Conservation (phyloP, 37 sponge, comb jelly and placozoan species). For the Ephydatia muelleri region DNA sequence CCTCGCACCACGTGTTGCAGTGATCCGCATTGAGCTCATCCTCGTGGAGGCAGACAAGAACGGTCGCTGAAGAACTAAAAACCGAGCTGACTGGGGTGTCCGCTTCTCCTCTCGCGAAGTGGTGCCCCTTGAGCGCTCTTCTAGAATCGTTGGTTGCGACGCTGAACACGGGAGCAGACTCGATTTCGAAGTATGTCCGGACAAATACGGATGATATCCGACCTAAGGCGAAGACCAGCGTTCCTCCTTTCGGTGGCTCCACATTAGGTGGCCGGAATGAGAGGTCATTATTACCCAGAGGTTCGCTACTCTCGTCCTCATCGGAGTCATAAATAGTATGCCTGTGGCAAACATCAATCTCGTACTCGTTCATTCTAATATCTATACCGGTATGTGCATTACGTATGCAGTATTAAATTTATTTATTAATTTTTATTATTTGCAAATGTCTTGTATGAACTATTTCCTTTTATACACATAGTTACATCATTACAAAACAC, state of each 20-base stretch:
- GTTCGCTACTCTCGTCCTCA: constrained; percentile 18
- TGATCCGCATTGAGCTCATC: constrained; percentile 16
- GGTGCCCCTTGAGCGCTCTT: constrained; percentile 11
- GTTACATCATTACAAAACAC: no score
- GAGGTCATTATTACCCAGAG: not conserved
- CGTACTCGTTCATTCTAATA: not conserved
- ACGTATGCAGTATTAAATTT: not conserved
- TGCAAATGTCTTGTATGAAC: no score
- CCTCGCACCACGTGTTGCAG: constrained; percentile 42
- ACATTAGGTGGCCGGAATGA: not conserved
- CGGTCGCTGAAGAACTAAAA: not conserved
- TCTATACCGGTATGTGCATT: not conserved
- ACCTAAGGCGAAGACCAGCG: constrained; percentile 34
- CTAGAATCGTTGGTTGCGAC: constrained; percentile 7
- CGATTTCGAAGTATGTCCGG: constrained; percentile 26
- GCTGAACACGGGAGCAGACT: not conserved
- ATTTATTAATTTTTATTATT: no score
- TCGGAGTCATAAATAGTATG: constrained; percentile 55
- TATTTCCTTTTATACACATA: no score
- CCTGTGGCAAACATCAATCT: constrained; percentile 30
- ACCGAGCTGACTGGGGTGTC: not conserved
- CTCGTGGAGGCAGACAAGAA: constrained; percentile 36
- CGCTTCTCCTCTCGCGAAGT: constrained; percentile 13
- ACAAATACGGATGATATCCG: constrained; percentile 39
- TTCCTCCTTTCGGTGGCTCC: not conserved